Conservation (phyloP, 2,797 vertebrate genomes). For the Siniperca obscura region DNA sequence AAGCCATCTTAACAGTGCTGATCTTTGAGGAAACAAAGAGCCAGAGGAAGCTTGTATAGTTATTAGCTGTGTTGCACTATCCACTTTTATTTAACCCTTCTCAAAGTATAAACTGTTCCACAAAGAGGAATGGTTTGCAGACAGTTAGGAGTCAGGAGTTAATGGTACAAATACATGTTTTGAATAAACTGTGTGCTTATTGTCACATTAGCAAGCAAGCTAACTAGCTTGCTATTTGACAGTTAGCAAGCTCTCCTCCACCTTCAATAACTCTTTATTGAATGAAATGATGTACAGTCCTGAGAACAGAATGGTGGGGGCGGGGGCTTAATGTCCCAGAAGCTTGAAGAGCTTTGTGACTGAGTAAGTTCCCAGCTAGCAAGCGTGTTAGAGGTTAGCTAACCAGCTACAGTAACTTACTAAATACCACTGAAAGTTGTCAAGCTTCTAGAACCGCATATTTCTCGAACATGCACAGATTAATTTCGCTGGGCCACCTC, state of each 20-base stretch:
- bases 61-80: no score
- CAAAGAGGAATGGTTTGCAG: not conserved
- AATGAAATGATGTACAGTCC: not conserved
- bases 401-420: not conserved
- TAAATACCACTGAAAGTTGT: not conserved
- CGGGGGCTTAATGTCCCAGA: no score
- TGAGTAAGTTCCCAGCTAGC: not conserved
- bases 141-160: no score
- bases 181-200: not conserved
- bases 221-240: no score
- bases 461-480: not conserved
- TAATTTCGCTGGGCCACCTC: not conserved
- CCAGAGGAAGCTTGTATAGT: no score
- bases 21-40: no score
- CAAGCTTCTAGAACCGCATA: not conserved
- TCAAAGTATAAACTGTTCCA: no score
- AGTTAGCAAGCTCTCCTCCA: not conserved
- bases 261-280: not conserved
- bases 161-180: not conserved
- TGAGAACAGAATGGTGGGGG: not conserved
- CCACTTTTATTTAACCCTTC: not conserved
- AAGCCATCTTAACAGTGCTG: no score
- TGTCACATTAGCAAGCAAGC: not conserved
- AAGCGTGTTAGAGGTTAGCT: not conserved
- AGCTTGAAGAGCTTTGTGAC: not conserved